These are phyloP conservation scores for Lepus timidus DNA, from an alignment of 2,113 vertebrate species.

Conservation along the genomic window DNA sequence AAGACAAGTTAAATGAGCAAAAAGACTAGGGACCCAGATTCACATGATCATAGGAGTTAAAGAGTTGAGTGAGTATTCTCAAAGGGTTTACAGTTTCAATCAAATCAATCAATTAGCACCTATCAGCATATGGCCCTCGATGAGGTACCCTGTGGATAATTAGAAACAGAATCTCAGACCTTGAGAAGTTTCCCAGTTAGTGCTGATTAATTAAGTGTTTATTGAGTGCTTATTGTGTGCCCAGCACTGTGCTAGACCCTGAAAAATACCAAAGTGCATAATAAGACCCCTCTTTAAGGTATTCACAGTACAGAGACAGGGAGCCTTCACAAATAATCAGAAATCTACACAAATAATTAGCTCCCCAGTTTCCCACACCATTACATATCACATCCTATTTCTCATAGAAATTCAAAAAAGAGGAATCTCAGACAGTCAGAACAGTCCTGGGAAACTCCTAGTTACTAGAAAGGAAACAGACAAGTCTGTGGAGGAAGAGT, in stretches of 20 bases:
- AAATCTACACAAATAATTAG: not conserved
- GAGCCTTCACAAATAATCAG: not conserved
- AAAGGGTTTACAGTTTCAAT: slow-evolving; percentile 51
- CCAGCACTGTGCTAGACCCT: slow-evolving; percentile 55
- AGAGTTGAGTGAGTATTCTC: not conserved
- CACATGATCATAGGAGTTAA: slow-evolving; percentile 27
- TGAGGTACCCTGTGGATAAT: slow-evolving; percentile 56
- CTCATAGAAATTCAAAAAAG: not conserved
- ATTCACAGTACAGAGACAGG: not conserved
- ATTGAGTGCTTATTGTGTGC: slow-evolving; percentile 54
- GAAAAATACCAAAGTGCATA: not conserved
- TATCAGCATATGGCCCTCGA: slow-evolving; percentile 44
- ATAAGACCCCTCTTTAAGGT: not conserved
- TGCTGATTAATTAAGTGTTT: slow-evolving; percentile 58
- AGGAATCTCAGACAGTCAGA: too few relatives aligned
- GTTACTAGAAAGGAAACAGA: not conserved
- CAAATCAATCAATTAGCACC: slow-evolving; percentile 64
- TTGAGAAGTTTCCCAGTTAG: slow-evolving; percentile 41
- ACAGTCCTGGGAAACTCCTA: not conserved
- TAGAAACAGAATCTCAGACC: slow-evolving; percentile 71
- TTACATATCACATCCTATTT: not conserved
- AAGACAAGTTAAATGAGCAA: not conserved
- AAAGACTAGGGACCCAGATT: not conserved
- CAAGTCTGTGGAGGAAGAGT: not conserved
- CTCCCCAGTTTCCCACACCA: not conserved